phyloP scores from a whole-genome alignment of 2,888 invertebrate genomes.

The Protodeltote pygarga region DNA sequence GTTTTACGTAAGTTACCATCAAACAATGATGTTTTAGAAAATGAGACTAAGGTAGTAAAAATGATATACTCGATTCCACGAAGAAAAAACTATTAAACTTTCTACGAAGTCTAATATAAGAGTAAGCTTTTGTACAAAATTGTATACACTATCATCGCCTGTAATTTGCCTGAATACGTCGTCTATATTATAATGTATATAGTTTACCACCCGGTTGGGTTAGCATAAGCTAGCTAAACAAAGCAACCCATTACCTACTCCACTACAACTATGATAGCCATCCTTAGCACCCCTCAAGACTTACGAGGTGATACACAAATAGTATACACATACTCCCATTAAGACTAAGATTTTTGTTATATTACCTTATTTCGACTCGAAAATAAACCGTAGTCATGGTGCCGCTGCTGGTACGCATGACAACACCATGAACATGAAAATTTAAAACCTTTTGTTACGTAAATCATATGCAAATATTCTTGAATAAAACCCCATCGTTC shows the following conservation, averaged over 20 bases:
- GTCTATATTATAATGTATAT: no score
- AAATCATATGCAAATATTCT: conserved; percentile 41
- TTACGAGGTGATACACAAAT: neutral
- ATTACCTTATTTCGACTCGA: conserved; percentile 10
- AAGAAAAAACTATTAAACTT: no score
- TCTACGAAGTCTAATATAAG: no score
- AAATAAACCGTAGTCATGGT: conserved; percentile 16
- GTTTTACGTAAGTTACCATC: no score
- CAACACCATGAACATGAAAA: conserved; percentile 51
- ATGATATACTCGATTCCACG: no score
- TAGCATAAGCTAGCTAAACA: neutral
- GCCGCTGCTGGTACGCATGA: conserved; percentile 8
- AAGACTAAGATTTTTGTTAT: conserved; percentile 1
- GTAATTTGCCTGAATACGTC: no score
- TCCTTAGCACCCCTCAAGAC: neutral
- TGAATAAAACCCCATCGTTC: conserved; percentile 8
- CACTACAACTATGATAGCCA: neutral
- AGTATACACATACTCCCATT: neutral
- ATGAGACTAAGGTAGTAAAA: no score
- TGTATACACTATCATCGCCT: no score
- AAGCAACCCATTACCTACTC: neutral
- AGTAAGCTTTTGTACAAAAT: no score
- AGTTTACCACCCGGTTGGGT: neutral
- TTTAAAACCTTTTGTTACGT: conserved; percentile 46
- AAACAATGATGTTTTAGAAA: no score